phyloP scores from a whole-genome alignment of 2,113 vertebrate genomes.

The Blennius ocellaris region DNA sequence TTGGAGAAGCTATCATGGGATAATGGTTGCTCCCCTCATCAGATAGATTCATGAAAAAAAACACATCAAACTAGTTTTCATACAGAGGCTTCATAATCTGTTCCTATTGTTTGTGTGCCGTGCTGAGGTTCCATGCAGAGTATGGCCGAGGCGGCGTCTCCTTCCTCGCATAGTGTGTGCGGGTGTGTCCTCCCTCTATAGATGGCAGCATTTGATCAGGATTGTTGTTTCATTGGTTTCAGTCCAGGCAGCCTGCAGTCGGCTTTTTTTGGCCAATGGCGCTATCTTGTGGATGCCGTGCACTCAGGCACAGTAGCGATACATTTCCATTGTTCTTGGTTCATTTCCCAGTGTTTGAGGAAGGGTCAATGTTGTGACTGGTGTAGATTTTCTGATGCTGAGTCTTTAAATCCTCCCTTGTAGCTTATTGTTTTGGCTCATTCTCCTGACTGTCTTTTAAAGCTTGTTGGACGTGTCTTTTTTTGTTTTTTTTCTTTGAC shows the following conservation, averaged over 20 bases:
- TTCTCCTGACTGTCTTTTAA: slow-evolving; percentile 59
- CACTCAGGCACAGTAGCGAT: slow-evolving; percentile 4
- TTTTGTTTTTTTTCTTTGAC: not conserved
- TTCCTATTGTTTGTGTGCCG: slow-evolving; percentile 1
- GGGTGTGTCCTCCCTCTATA: slow-evolving; percentile 60
- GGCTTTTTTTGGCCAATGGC: slow-evolving; percentile 61
- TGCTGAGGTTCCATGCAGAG: slow-evolving; percentile 6
- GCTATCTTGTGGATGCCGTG: slow-evolving; percentile 65
- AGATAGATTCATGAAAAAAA: slow-evolving; percentile 1
- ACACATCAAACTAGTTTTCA: not conserved
- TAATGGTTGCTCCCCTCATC: slow-evolving; percentile 95
- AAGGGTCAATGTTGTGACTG: slow-evolving; percentile 9
- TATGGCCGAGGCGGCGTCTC: slow-evolving; percentile 5
- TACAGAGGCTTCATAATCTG: not conserved
- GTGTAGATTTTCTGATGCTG: slow-evolving; percentile 6
- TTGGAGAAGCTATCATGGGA: slow-evolving; percentile 84
- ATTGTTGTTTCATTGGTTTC: slow-evolving; percentile 12
- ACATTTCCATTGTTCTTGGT: not conserved
- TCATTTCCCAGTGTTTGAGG: slow-evolving; percentile 15
- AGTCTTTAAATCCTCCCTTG: not conserved
- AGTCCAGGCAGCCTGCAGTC: slow-evolving; percentile 15
- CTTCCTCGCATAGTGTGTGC: not conserved
- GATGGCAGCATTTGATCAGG: slow-evolving; percentile 74
- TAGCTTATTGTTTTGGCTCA: not conserved
- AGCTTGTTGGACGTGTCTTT: slow-evolving; percentile 1